phyloP scores from a whole-genome alignment of 1,140 invertebrate genomes.

The Drosophila tsacasi region DNA sequence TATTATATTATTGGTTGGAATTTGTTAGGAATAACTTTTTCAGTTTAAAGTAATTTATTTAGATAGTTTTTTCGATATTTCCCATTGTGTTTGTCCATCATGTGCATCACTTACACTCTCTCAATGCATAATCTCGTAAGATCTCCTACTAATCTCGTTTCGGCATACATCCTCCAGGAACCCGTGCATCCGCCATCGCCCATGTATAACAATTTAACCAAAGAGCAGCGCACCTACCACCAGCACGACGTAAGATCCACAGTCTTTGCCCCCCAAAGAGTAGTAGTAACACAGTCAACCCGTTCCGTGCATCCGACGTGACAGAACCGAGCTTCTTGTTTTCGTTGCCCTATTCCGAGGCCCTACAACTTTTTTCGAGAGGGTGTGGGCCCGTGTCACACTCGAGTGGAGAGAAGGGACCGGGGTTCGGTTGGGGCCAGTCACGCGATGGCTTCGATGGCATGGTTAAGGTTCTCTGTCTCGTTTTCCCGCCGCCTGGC shows the following conservation, averaged over 20 bases:
- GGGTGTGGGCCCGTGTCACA: conserved; percentile 66
- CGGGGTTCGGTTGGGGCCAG: conserved; percentile 21
- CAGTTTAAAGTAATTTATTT: not conserved
- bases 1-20: not conserved
- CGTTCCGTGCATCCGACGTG: conserved; percentile 45
- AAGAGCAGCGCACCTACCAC: conserved; percentile 82
- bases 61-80: not conserved
- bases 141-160: conserved; percentile 44
- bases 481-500: conserved; percentile 25
- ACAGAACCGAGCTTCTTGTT: conserved; percentile 45
- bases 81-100: not conserved
- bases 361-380: not conserved
- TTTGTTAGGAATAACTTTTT: not conserved
- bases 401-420: conserved; percentile 35
- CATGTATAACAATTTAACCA: conserved; percentile 80
- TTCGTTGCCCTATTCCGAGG: conserved; percentile 29
- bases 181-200: conserved; percentile 81
- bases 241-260: conserved; percentile 84
- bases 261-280: conserved; percentile 14
- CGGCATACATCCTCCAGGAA: conserved; percentile 64
- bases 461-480: conserved; percentile 66
- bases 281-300: conserved; percentile 41
- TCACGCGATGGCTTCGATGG: conserved; percentile 66
- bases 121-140: not conserved
- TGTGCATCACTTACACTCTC: not conserved